Conservation (phyloP, 1,140 invertebrate species). For the Trypoxylus dichotomus region DNA sequence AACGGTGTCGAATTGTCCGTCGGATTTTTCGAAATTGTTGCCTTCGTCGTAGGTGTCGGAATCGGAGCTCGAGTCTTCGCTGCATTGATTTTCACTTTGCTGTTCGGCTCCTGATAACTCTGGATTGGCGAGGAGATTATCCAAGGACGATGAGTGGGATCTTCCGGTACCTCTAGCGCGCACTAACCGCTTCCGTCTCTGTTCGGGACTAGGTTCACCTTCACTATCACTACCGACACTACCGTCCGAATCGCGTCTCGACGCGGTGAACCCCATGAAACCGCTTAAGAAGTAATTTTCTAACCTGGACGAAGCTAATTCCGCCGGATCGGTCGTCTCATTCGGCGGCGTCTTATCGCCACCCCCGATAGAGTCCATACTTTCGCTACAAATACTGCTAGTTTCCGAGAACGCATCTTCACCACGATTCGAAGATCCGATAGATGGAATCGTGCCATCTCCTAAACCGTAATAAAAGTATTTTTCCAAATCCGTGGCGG, state of each 20-base stretch:
- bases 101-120: constrained; percentile 59
- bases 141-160: constrained; percentile 77
- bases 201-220: constrained; percentile 82
- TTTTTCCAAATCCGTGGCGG: constrained; percentile 83
- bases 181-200: constrained; percentile 76
- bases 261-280: constrained; percentile 77
- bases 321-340: constrained; percentile 64
- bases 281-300: constrained; percentile 90
- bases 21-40: constrained; percentile 65
- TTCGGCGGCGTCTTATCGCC: constrained; percentile 57
- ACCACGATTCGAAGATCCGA: constrained; percentile 52
- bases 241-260: constrained; percentile 76
- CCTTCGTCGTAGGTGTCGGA: constrained; percentile 76
- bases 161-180: constrained; percentile 76
- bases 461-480: constrained; percentile 88
- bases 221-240: constrained; percentile 84
- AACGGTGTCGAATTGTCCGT: constrained; percentile 78
- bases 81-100: constrained; percentile 53
- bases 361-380: constrained; percentile 67
- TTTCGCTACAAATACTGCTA: constrained; percentile 84
- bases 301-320: constrained; percentile 78
- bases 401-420: constrained; percentile 83
- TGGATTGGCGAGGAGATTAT: constrained; percentile 68
- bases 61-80: constrained; percentile 74
- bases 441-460: constrained; percentile 61